Percentiles rank a stretch among this genome's conserved stretches.
phyloP scores from a whole-genome alignment of 2,888 invertebrate species.

The Eilema sororculum region DNA sequence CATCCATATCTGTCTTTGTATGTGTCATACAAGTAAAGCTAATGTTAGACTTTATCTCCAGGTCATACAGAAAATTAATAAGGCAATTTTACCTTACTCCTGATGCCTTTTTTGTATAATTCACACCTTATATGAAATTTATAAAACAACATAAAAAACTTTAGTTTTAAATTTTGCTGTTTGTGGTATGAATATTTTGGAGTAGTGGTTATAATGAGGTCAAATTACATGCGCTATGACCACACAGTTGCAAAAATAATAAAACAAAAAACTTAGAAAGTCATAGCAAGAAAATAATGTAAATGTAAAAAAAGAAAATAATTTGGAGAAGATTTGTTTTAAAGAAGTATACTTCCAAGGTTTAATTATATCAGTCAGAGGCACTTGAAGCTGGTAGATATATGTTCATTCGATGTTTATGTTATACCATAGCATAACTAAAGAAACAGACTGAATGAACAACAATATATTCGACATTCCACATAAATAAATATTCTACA shows the following conservation, averaged over 20 bases:
- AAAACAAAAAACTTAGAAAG: not conserved
- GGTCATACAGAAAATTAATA: too few species aligned
- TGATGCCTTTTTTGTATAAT: too few species aligned
- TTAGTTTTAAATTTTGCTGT: not conserved
- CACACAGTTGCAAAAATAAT: not conserved
- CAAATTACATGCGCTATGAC: constrained; percentile 1
- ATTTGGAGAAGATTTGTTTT: not conserved
- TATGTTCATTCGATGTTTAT: not conserved
- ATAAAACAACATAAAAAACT: not conserved
- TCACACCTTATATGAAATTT: too few species aligned
- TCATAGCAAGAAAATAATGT: not conserved
- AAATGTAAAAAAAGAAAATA: not conserved
- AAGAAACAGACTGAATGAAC: too few species aligned
- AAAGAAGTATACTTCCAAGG: not conserved
- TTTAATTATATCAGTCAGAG: not conserved
- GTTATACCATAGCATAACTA: too few species aligned
- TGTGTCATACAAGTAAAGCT: too few species aligned
- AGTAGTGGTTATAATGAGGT: not conserved
- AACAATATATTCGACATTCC: too few species aligned
- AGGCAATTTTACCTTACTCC: too few species aligned
- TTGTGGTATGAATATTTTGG: not conserved
- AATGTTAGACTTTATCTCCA: too few species aligned
- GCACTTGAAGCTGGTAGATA: too few species aligned
- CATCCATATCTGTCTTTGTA: too few species aligned
- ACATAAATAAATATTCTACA: too few species aligned